Base-by-base conservation (phyloP, 2,797 vertebrate genomes). In the Microtus californicus region DNA sequence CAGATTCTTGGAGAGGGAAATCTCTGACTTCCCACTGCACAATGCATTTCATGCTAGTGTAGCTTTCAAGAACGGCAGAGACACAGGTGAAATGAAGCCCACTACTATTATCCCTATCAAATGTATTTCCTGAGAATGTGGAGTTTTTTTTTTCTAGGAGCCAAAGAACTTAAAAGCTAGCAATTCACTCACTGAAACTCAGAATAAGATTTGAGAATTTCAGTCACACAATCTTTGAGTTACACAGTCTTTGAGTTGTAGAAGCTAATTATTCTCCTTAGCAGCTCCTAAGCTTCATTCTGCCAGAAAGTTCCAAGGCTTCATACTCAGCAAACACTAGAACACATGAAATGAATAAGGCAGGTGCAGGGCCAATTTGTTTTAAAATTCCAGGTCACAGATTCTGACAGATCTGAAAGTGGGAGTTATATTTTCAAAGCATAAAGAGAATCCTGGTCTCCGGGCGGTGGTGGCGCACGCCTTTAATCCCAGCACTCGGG, bases 261-360 rank as follows among this genome's bases (percentile, higher is more conserved):
- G 98, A 98, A 97, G 94, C 90, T 97, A 95, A 96, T 98, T 96
- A 91, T 96, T 98, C 98, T 97, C 96, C 95, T 98, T 97, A 97
- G 97, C 78, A 95, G 40, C 90, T 85, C 88, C 97, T 98, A 97
- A 98, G 93, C 91, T 95, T 97, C 78, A 67, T 93, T 87, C 89
- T 95, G 97, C 51, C 81, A 69, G 69, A 83, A 97, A 97, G 87
- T 96, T 98, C 97, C 94, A 89, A 59, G 86, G 97, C 69, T 96
- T 94, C 89, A 82, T 97, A 89, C 90, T 98, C 81, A 93, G 54
- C 40, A 90, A 82, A 93, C 56, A 86, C 13, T 77, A 80, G 87
- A 92, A 87, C 45, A 74, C n/a, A 43, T 56, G 88, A 91, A 96
- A 91, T 59, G 61, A 17, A 91, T 51, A 74, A 19, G 23, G 48